Percentiles rank a stretch among this genome's conserved stretches.
These are phyloP conservation scores for Sakesphorus luctuosus DNA, from an alignment of 2,113 vertebrate genomes.

Conservation along the genomic window DNA sequence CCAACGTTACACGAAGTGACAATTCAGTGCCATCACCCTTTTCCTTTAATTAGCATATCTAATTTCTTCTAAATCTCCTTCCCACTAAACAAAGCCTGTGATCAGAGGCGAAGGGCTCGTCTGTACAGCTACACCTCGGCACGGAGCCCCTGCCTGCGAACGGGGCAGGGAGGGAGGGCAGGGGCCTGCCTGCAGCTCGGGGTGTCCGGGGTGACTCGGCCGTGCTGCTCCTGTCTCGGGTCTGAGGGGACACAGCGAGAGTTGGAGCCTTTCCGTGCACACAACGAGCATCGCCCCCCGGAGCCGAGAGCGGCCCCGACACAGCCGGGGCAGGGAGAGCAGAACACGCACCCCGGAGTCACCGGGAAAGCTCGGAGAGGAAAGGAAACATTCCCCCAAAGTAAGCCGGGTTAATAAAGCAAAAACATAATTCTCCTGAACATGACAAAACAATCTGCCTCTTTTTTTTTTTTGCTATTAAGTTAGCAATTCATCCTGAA, in stretches of 20 bases:
- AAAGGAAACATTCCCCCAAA: conserved; percentile 38
- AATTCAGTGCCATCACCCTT: neutral
- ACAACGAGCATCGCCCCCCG: neutral
- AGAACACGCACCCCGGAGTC: neutral
- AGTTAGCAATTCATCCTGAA: conserved; percentile 60
- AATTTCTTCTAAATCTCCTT: conserved; percentile 4
- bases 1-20: neutral
- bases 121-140: neutral
- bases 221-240: rapidly evolving
- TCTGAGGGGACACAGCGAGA: neutral
- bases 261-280: neutral
- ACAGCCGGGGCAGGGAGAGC: neutral
- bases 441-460: conserved; percentile 49
- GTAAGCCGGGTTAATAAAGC: conserved; percentile 65
- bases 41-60: conserved; percentile 19
- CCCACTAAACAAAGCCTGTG: neutral
- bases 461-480: neutral
- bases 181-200: neutral
- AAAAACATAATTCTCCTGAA: conserved; percentile 55
- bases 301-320: neutral
- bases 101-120: neutral
- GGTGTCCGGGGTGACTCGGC: neutral
- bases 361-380: conserved; percentile 33
- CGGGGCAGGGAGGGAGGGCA: neutral
- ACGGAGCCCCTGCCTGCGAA: neutral